A percentile compares a stretch with the other conserved stretches of the same genome.
Conservation (phyloP, 2,797 vertebrate genomes). For the Tinamus major region DNA sequence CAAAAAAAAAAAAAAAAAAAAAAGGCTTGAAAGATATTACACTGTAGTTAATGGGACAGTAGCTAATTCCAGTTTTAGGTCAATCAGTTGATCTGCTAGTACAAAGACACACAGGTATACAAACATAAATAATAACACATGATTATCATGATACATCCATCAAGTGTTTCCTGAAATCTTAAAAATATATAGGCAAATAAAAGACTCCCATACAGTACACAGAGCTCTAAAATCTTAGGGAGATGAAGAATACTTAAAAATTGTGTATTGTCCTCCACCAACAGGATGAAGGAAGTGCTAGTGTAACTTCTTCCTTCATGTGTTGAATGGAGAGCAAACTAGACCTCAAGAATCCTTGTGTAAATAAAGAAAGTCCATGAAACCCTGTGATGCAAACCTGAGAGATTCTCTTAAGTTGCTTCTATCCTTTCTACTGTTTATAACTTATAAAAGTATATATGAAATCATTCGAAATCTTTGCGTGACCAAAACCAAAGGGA, state of each 20-base stretch:
- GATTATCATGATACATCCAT: background rate
- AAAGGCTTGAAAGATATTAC: background rate
- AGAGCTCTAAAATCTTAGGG: background rate
- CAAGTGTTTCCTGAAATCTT: background rate
- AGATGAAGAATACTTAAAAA: background rate
- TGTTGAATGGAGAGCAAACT: background rate
- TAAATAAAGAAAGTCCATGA: background rate
- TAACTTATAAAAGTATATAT: background rate
- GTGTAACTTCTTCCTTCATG: background rate
- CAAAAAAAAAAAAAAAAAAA: background rate
- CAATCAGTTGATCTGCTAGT: background rate
- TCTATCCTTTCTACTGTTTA: background rate
- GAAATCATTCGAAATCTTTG: background rate
- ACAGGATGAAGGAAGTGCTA: background rate
- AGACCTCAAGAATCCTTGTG: background rate
- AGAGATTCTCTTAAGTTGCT: background rate
- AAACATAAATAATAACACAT: background rate
- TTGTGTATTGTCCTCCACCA: background rate
- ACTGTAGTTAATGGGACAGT: background rate
- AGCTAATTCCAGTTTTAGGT: rapidly evolving
- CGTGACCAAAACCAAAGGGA: background rate
- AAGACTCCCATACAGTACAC: background rate
- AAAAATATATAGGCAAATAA: background rate
- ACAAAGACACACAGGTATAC: background rate
- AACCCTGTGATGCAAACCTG: background rate